Conservation (phyloP, 1,140 invertebrate genomes). For the Acyrthosiphon pisum region DNA sequence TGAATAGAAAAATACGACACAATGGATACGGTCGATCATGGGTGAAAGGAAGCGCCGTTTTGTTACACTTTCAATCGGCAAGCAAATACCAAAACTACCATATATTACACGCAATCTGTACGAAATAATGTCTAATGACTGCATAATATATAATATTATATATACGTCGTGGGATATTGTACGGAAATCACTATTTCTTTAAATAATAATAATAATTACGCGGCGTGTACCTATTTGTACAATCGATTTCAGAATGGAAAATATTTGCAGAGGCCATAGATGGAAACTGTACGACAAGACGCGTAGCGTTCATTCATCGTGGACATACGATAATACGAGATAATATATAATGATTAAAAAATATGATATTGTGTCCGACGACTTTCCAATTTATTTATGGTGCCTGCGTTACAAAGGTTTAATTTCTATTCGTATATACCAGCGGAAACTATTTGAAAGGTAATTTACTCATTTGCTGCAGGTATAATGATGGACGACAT, state of each 20-base stretch:
- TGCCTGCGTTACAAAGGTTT: background rate
- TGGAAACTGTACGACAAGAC: background rate
- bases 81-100: conserved; percentile 1
- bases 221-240: background rate
- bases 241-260: background rate
- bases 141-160: background rate
- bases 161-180: background rate
- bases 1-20: background rate
- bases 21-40: conserved; percentile 27
- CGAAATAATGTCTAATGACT: background rate
- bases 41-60: conserved; percentile 54
- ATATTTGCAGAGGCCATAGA: background rate
- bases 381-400: conserved; percentile 28
- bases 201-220: too few relatives aligned
- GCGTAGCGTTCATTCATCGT: background rate
- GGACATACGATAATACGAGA: background rate
- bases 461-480: background rate
- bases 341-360: conserved; percentile 15
- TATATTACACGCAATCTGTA: background rate
- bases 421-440: background rate
- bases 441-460: background rate
- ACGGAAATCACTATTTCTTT: background rate
- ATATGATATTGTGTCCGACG: background rate
- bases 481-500: background rate
- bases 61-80: conserved; percentile 44